Evolutionary conservation across 1,140 invertebrate genomes (phyloP), one percentile per base, ranked within the genome.

Genomic region (Philopotamus ludificatus): DNA sequence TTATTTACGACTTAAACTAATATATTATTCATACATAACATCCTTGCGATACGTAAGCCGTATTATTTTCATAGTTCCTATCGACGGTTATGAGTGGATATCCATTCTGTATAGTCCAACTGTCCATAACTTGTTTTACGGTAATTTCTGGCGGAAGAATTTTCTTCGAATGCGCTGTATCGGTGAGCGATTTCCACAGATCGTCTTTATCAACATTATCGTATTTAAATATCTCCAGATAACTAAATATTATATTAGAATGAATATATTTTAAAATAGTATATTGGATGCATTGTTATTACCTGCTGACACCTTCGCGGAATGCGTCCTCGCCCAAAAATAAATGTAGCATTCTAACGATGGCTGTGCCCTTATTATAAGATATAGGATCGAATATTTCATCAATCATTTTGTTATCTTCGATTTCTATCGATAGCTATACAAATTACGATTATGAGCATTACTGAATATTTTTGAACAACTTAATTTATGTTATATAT

Each of bases 351-450:
- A 96, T 97, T 8, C 93, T 82, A 47, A 97, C 86, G 10, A 97
- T 82, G 3, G 81, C 83, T 12, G 86, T 83, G 49, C 92, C 93
- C 83, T 97, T 97, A 58, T 83, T 83, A 75, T 96, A 97, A 0
- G 92, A 94, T 71, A 96, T 95, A 12, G 83, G 80, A 74, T 97
- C 94, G 77, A 96, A 96, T 39, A 94, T 92, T 78, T 94, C 88
- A 1, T 84, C 83, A 18, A 97, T 95, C 76, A 94, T 88, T 70
- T 87, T 86, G 0, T 92, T 90, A 72, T 86, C 74, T 45, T 82
- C 79, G 15, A 88, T 82, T 10, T 82, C 78, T 1, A 85, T 81
- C 0, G 85, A 87, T 2, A 87, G 79, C 81, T 83, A 65, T 7
- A 34, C 12, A 34, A 7, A 34, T 34, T 34, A 12, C 4, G 4